Evolutionary conservation across 2,113 vertebrate species (phyloP).

Genomic region (Xenotilapia leptura): DNA sequence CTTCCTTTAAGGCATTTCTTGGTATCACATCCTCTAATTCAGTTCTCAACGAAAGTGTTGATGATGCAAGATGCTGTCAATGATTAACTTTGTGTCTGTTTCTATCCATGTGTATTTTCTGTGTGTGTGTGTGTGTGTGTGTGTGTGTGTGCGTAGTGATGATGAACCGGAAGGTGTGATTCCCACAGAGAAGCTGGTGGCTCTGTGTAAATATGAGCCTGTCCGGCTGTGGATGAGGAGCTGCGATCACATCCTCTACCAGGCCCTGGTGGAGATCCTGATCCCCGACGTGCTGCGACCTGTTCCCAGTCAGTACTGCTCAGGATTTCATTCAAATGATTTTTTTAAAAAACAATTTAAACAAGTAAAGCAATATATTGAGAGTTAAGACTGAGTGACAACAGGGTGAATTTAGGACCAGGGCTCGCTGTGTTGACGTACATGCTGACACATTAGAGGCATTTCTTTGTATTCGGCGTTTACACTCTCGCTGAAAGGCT

Average conservation of each 20-base stretch:
- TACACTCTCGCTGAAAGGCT: not conserved
- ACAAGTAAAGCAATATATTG: not conserved
- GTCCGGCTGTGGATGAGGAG: conserved; percentile 91
- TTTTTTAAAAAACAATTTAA: not conserved
- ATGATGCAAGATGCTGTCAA: not conserved
- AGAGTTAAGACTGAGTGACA: not conserved
- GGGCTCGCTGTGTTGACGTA: not conserved
- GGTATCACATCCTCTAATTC: not conserved
- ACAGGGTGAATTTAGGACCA: not conserved
- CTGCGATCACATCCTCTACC: conserved; percentile 97
- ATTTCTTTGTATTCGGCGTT: not conserved
- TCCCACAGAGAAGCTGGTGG: conserved; percentile 84
- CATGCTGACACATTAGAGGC: not conserved
- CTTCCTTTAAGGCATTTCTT: not conserved
- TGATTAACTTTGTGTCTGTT: not conserved
- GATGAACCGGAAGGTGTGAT: conserved; percentile 77
- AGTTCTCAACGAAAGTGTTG: not conserved
- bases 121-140: not conserved
- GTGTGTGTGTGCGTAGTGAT: conserved; percentile 63
- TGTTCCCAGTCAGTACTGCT: conserved; percentile 84
- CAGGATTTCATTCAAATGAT: not conserved
- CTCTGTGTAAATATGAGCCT: conserved; percentile 87
- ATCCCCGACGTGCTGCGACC: conserved; percentile 95
- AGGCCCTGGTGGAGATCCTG: conserved; percentile 94
- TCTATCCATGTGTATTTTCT: not conserved